A percentile compares a stretch with the other conserved stretches of the same genome.
Conservation (phyloP, 2,797 vertebrate species). For the Eutrigla gurnardus region DNA sequence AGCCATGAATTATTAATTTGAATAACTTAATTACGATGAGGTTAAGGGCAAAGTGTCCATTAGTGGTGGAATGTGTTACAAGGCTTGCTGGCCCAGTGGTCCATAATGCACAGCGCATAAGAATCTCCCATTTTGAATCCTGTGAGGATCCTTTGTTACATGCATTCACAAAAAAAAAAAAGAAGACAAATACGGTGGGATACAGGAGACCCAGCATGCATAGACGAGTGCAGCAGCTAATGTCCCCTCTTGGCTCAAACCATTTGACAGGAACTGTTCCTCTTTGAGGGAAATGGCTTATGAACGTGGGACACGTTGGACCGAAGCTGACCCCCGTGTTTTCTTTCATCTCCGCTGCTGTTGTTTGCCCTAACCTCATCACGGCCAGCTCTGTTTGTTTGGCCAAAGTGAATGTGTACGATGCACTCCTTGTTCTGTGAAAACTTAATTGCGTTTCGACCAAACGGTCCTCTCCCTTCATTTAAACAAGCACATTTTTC, state of each 20-base stretch:
- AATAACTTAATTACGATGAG: slow-evolving; percentile 56
- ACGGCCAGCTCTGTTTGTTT: slow-evolving; percentile 65
- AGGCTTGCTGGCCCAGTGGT: slow-evolving; percentile 3
- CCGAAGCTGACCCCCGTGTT: slow-evolving; percentile 53
- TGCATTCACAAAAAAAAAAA: not conserved
- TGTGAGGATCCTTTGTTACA: not conserved
- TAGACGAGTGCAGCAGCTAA: slow-evolving; percentile 6
- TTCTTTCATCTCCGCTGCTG: slow-evolving; percentile 61
- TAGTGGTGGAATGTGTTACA: slow-evolving; percentile 47
- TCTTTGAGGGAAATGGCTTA: slow-evolving; percentile 39
- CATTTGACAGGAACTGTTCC: slow-evolving; percentile 33
- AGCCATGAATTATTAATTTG: slow-evolving; percentile 62
- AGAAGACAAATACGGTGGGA: not conserved
- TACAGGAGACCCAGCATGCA: not conserved
- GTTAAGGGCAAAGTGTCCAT: slow-evolving; percentile 38
- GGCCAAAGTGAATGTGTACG: slow-evolving; percentile 62
- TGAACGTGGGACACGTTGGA: slow-evolving; percentile 31
- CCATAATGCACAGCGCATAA: slow-evolving; percentile 3
- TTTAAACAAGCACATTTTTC: slow-evolving; percentile 53
- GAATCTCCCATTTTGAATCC: not conserved
- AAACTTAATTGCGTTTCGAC: slow-evolving; percentile 73
- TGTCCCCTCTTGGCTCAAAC: slow-evolving; percentile 32
- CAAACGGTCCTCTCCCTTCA: slow-evolving; percentile 58
- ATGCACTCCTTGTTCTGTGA: slow-evolving; percentile 62
- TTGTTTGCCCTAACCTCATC: slow-evolving; percentile 63